Conservation (phyloP, 2,113 vertebrate species). For the Oceanites oceanicus region DNA sequence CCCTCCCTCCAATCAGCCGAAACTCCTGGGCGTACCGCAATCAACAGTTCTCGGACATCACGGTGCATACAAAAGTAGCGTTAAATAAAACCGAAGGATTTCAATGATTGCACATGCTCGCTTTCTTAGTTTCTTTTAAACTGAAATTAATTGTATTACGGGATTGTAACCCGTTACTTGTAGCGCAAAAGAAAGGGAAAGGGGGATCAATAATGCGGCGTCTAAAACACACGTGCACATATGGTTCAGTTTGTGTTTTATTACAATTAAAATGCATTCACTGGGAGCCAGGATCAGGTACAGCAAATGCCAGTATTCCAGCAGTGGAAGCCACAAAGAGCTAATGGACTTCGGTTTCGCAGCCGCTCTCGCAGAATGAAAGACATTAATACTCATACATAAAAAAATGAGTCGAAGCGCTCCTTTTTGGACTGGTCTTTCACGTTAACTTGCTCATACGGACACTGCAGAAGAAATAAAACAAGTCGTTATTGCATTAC, state of each 20-base stretch:
- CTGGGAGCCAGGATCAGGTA: background rate
- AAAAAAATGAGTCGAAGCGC: conserved; percentile 76
- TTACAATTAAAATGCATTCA: conserved; percentile 28
- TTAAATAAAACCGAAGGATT: background rate
- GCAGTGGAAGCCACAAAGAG: background rate
- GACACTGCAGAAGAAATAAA: conserved; percentile 81
- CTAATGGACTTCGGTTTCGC: background rate
- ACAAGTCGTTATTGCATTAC: conserved; percentile 33
- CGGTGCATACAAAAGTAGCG: background rate
- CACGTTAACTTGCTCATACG: conserved; percentile 83
- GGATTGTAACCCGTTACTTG: background rate
- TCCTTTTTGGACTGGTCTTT: conserved; percentile 85
- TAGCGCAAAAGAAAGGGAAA: conserved; percentile 9
- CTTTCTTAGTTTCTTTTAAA: background rate
- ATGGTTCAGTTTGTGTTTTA: conserved; percentile 35
- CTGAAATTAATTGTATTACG: background rate
- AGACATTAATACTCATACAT: conserved; percentile 47
- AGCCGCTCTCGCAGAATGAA: background rate
- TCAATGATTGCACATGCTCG: background rate
- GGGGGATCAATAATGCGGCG: background rate
- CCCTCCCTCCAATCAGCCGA: background rate
- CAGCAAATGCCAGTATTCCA: background rate
- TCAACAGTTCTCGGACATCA: background rate
- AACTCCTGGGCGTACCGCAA: background rate
- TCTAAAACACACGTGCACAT: conserved; percentile 10